These are phyloP conservation scores for Diploscapter pachys DNA, from an alignment of 1,140 invertebrate species.

Conservation along the genomic window DNA sequence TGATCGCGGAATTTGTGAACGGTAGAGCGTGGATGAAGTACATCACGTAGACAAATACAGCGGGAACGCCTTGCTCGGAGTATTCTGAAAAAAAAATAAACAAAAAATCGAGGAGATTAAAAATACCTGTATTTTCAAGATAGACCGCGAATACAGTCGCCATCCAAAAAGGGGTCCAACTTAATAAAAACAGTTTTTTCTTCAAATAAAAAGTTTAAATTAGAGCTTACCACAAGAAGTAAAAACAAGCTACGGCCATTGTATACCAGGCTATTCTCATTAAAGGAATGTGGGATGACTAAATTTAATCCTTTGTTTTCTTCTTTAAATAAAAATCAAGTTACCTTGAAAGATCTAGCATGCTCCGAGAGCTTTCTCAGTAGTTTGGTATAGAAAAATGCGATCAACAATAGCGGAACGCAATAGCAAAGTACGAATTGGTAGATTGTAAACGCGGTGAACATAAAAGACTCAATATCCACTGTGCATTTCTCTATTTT, in stretches of 20 bases:
- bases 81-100: constrained; percentile 6
- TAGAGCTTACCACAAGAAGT: constrained; percentile 44
- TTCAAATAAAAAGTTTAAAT: too few species aligned
- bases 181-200: too few species aligned
- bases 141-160: constrained; percentile 44
- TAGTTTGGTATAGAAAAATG: constrained; percentile 53
- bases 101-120: too few species aligned
- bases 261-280: constrained; percentile 57
- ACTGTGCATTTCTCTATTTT: constrained; percentile 56
- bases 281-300: constrained; percentile 52
- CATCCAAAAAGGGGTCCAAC: constrained; percentile 50
- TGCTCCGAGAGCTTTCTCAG: constrained; percentile 50
- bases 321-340: background rate
- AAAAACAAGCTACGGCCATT: constrained; percentile 57
- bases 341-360: constrained; percentile 54
- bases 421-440: constrained; percentile 56
- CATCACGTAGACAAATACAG: constrained; percentile 54
- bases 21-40: constrained; percentile 58
- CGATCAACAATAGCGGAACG: constrained; percentile 51
- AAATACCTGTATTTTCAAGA: constrained; percentile 48
- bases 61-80: constrained; percentile 51
- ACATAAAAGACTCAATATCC: constrained; percentile 45
- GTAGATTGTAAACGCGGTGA: constrained; percentile 56
- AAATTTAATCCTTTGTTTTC: constrained; percentile 11
- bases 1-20: constrained; percentile 57